Evolutionary conservation across 2,888 invertebrate genomes (phyloP), one percentile per base, ranked within the genome.

Genomic region (Sphaerophoria rueppellii): DNA sequence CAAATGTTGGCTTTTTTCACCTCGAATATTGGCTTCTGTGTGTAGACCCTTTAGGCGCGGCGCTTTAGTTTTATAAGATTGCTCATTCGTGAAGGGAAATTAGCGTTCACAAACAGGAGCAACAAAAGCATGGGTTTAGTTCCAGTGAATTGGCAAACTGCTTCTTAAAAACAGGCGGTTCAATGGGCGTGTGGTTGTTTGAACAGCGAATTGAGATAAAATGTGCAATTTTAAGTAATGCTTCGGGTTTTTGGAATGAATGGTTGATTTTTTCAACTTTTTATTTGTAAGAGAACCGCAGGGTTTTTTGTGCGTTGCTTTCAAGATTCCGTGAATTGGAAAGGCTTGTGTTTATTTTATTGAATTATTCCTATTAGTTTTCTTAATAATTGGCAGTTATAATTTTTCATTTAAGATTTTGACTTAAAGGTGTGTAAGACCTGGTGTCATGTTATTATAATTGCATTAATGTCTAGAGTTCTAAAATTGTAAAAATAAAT

Each of bases 31-130:
- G 35, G 74, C 65, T 74, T 65, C 48, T 58, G 78, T 73, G 4
- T 61, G 6, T 43, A 4, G 43, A 43, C 9, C 40, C 55, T 69
- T 52, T 52, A 24, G 81, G 71, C 24, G 24, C 46, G 67, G 52
- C 55, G 32, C 43, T 67, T 67, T 32, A 43, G 54, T 16, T 57
- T 24, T 24, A 2, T n/a, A 61, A 72, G 60, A 76, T 83, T 83
- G 72, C 83, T 83, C 83, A 83, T 76, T 83, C 83, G 80, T 83
- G 80, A 83, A 80, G 80, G 67, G 57, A 72, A 52, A 80, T 72
- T 72, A 46, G 72, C 32, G 16, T 40, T 43, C 24, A 43, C 40
- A 80, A 80, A 80, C 75, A 43, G 57, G 60, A 52, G 72, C 60
- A 80, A 73, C 70, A 70, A 82, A 74, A 83, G 60, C 80, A 75